Conservation (phyloP, 2,113 vertebrate species). For the Athene noctua region DNA sequence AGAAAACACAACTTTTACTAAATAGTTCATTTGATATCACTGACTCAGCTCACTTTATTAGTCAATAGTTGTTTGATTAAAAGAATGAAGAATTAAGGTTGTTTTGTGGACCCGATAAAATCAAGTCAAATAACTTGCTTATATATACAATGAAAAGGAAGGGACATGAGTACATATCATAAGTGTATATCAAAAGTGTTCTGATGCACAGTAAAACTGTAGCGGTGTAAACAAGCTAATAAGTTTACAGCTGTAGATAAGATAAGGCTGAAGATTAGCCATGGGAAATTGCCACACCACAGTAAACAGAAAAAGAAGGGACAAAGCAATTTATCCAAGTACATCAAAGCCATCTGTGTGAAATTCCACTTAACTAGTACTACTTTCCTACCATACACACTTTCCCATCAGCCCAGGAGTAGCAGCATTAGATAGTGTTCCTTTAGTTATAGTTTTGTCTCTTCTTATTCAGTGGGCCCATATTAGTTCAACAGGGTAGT, state of each 20-base stretch:
- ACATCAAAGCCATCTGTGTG: background rate
- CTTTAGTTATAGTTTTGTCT: background rate
- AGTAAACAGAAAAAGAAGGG: background rate
- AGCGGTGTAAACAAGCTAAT: slow-evolving; percentile 3
- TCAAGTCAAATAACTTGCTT: background rate
- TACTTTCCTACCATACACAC: background rate
- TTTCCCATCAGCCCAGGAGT: background rate
- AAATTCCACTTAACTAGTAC: background rate
- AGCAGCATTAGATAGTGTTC: background rate
- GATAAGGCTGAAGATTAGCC: background rate
- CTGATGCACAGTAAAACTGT: background rate
- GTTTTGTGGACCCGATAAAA: background rate
- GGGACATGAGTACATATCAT: background rate
- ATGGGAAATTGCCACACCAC: background rate
- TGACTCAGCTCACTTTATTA: background rate
- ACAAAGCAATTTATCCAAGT: background rate
- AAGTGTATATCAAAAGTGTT: background rate
- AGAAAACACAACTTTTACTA: background rate
- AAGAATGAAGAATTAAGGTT: background rate
- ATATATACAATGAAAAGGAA: background rate
- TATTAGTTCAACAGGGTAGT: background rate
- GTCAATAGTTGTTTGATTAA: background rate
- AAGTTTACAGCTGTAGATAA: background rate
- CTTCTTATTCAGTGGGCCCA: background rate
- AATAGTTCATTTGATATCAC: background rate